phyloP scores from a whole-genome alignment of 2,888 invertebrate species.

The Epsilonema sp. region DNA sequence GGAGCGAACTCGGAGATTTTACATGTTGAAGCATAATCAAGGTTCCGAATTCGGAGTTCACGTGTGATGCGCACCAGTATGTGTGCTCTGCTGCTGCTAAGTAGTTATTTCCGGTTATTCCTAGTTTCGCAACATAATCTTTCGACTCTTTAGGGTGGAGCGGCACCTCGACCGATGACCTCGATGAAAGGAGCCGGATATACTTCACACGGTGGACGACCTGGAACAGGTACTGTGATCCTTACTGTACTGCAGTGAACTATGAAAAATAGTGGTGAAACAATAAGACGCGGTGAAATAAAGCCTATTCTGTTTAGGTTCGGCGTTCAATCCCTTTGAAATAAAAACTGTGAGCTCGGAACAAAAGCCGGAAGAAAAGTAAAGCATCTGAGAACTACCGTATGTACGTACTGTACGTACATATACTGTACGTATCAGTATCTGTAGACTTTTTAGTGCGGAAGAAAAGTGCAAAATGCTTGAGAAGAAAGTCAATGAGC shows the following conservation, averaged over 20 bases:
- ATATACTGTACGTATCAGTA: too few relatives aligned
- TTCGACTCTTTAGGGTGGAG: constrained; percentile 11
- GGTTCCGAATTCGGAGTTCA: too few relatives aligned
- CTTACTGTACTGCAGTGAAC: not conserved
- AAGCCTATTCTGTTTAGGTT: too few relatives aligned
- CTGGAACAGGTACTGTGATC: constrained; percentile 15
- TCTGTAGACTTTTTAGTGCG: constrained; percentile 46
- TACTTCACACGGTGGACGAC: constrained; percentile 48
- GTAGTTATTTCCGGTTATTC: too few relatives aligned
- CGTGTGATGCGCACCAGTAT: too few relatives aligned
- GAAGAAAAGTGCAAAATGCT: constrained; percentile 74
- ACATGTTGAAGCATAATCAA: too few relatives aligned
- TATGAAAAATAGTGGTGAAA: not conserved
- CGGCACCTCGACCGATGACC: constrained; percentile 60
- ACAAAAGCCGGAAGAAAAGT: not conserved
- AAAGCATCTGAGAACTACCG: not conserved
- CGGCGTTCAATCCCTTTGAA: too few relatives aligned
- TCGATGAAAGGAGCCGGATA: constrained; percentile 90
- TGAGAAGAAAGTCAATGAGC: constrained; percentile 64
- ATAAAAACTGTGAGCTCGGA: too few relatives aligned
- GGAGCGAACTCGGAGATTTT: too few relatives aligned
- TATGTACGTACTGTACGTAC: not conserved
- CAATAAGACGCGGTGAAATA: too few relatives aligned
- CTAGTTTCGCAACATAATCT: too few relatives aligned
- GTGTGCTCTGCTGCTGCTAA: too few relatives aligned